Evolutionary conservation across 2,888 invertebrate species (phyloP).

Genomic region (Caenorhabditis sp.): DNA sequence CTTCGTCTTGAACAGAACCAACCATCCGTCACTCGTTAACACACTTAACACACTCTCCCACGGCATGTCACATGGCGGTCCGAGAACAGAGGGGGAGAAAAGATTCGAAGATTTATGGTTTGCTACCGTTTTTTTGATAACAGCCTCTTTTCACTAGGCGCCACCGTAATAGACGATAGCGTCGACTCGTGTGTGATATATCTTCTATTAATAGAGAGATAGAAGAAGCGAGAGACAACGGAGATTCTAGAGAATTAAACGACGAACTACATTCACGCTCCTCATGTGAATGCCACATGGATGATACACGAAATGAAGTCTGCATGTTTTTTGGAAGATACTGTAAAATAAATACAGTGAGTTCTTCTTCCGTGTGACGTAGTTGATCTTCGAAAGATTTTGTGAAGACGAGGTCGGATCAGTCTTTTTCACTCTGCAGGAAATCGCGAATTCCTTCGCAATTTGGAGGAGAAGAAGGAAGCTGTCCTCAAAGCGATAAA

Average conservation of each 20-base stretch:
- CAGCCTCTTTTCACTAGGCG: conserved; percentile 17
- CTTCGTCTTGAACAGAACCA: conserved; percentile 32
- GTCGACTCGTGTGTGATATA: conserved; percentile 21
- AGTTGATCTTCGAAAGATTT: conserved; percentile 51
- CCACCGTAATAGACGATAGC: conserved; percentile 38
- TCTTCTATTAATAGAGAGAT: conserved; percentile 53
- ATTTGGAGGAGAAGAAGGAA: conserved; percentile 24
- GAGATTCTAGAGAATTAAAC: not conserved
- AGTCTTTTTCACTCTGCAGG: not conserved
- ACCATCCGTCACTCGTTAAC: conserved; percentile 33
- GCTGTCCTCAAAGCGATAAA: conserved; percentile 20
- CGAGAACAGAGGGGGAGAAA: conserved; percentile 40
- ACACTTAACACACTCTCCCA: conserved; percentile 34
- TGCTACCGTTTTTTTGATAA: conserved; percentile 30
- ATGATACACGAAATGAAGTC: conserved; percentile 14
- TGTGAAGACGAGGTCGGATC: conserved; percentile 19
- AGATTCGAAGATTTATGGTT: conserved; percentile 53
- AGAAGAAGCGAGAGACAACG: not conserved
- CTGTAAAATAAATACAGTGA: conserved; percentile 12
- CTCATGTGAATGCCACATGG: conserved; percentile 57
- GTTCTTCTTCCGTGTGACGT: conserved; percentile 42
- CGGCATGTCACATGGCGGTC: conserved; percentile 53
- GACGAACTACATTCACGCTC: conserved; percentile 20
- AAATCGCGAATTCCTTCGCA: conserved; percentile 21
- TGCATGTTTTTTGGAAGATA: conserved; percentile 30